Conservation (phyloP, 2,113 vertebrate genomes). For the Platichthys stellatus region DNA sequence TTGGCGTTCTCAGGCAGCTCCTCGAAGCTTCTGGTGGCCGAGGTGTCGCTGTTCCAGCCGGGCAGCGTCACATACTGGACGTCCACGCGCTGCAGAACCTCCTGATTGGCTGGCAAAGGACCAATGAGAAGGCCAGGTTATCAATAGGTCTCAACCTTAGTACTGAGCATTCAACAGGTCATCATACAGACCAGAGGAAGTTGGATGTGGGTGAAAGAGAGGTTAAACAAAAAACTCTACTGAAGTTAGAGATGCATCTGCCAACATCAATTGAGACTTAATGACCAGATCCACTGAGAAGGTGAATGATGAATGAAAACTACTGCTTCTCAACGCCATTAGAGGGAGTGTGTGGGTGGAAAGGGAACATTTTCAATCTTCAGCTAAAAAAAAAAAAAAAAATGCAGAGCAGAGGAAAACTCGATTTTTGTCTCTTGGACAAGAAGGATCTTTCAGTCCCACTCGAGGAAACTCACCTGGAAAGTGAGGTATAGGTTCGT, state of each 20-base stretch:
- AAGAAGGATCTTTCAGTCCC: not conserved
- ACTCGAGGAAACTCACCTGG: constrained; percentile 85
- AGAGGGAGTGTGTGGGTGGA: too few species aligned
- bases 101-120: constrained; percentile 90
- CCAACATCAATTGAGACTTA: too few species aligned
- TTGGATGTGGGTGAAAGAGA: too few species aligned
- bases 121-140: constrained; percentile 3
- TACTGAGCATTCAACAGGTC: not conserved
- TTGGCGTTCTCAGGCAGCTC: constrained; percentile 95
- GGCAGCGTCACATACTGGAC: constrained; percentile 94
- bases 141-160: constrained; percentile 18
- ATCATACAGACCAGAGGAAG: too few species aligned
- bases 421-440: not conserved
- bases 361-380: too few species aligned
- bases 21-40: constrained; percentile 88
- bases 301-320: too few species aligned
- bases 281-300: too few species aligned
- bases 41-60: constrained; percentile 94
- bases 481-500: constrained; percentile 94
- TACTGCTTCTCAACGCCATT: too few species aligned
- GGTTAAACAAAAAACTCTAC: too few species aligned
- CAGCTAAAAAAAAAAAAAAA: not conserved
- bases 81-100: constrained; percentile 94
- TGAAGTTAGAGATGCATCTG: too few species aligned
- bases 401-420: not conserved